Conservation (phyloP, 1,140 invertebrate species). For the Gryllus bimaculatus region DNA sequence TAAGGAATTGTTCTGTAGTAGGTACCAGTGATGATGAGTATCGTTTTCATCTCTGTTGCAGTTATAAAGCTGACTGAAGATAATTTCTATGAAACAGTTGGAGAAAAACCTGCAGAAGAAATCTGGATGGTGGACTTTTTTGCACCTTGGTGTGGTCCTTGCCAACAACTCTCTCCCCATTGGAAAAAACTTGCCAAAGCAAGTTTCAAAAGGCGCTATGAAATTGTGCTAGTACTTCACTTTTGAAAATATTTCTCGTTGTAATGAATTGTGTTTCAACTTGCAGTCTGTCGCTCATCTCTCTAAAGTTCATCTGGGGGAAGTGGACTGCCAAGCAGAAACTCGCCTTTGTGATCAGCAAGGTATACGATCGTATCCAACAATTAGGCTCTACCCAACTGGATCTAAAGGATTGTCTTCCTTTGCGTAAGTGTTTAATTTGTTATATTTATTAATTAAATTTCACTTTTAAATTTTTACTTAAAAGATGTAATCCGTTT, state of each 20-base stretch:
- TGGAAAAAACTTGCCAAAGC: slow-evolving; percentile 47
- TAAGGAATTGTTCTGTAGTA: neutral
- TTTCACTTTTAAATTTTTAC: no score
- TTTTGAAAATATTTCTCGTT: neutral
- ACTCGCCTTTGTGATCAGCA: slow-evolving; percentile 45
- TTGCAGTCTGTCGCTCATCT: slow-evolving; percentile 34
- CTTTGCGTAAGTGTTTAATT: slow-evolving; percentile 39
- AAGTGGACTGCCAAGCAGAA: slow-evolving; percentile 57
- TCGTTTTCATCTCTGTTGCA: slow-evolving; percentile 30
- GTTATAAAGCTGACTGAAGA: slow-evolving; percentile 46
- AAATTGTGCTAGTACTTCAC: slow-evolving; percentile 11
- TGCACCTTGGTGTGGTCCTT: slow-evolving; percentile 59
- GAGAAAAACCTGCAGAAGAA: slow-evolving; percentile 37
- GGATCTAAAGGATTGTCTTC: slow-evolving; percentile 38
- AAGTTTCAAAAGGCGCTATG: neutral
- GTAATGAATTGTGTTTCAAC: neutral
- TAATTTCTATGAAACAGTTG: slow-evolving; percentile 46
- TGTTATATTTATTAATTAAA: no score
- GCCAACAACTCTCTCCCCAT: slow-evolving; percentile 50
- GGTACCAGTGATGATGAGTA: neutral
- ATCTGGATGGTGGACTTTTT: slow-evolving; percentile 60
- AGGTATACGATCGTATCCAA: slow-evolving; percentile 56
- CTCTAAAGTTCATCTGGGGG: slow-evolving; percentile 49
- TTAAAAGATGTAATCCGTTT: no score
- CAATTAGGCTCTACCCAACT: slow-evolving; percentile 55